Percentiles rank a stretch among this genome's conserved stretches.
Conservation (phyloP, 2,797 vertebrate genomes). For the Labeo calbasu region DNA sequence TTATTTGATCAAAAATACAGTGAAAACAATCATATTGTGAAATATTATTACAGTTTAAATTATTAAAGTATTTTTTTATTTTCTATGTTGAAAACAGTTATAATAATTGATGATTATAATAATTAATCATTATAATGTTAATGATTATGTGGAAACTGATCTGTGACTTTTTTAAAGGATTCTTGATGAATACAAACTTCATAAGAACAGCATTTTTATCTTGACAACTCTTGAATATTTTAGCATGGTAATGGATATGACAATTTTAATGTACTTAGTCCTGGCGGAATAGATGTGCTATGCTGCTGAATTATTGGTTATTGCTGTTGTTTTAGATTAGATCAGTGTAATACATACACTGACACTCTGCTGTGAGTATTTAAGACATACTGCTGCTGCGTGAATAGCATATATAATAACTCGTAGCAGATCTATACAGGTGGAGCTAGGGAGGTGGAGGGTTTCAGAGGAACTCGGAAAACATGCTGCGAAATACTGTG, state of each 20-base stretch:
- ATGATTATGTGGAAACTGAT: not conserved
- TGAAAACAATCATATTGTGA: not conserved
- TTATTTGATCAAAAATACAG: conserved; percentile 1
- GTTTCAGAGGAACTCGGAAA: not conserved
- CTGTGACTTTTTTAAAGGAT: not conserved
- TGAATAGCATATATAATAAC: not conserved
- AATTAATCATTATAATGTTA: not conserved
- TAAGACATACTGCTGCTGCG: not conserved
- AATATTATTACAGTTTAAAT: not conserved
- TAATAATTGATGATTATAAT: not conserved
- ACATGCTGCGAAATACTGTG: not conserved
- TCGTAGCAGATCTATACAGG: not conserved
- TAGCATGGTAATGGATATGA: not conserved
- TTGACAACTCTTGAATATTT: not conserved
- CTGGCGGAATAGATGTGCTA: too few species aligned
- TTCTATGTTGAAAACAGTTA: not conserved
- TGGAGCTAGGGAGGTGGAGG: not conserved
- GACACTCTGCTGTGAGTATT: not conserved
- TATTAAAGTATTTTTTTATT: not conserved
- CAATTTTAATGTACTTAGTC: not conserved
- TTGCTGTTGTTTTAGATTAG: too few species aligned
- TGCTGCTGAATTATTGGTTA: too few species aligned
- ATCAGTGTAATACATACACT: too few species aligned
- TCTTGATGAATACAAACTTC: not conserved
- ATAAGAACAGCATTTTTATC: not conserved